Base-by-base conservation (phyloP, 2,113 vertebrate species). In the Pardalotus punctatus region DNA sequence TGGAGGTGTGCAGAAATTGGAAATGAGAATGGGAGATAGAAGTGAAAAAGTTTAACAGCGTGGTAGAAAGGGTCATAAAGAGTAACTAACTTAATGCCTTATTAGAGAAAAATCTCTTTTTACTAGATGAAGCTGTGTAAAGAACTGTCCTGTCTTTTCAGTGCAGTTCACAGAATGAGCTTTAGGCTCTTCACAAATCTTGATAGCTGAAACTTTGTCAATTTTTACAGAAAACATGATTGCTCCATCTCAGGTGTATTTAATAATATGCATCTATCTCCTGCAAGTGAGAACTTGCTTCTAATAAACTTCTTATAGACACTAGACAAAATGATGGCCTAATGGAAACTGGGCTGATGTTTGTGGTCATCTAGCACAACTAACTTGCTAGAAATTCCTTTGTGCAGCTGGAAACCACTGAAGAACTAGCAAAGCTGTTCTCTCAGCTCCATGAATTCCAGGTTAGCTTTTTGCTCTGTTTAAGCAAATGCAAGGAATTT, bases 231-330 rank as follows among this genome's bases (percentile, higher is more conserved):
- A 96, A 92, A 74, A 95, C 9, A 20, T 91, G 78, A 80, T 86
- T 73, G 51, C 35, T 96, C 83, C 90, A 95, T 97, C 97, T 98
- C 97, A 97, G 98, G 97, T 97, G 95, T 97, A 81, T 67, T 95
- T 92, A 94, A 95, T 85, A 57, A 86, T 42, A 86, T 10, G 67
- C 82, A 69, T 96, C 60, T 94, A 48, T 96, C 90, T 91, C 91
- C 77, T 54, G 82, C 78, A 85, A 91, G 28, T 88, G 53, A 91
- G 66, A 90, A 45, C 88, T 91, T 93, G 73, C 56, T 86, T 90
- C 77, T 89, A 87, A 82, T 90, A 78, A 80, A 65, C 57, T 56
- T 78, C 45, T 81, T 71, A 22, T 1, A 86, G 73, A 57, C n/a
- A 48, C 43, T 80, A 91, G 81, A 33, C 86, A 88, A 84, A 86